These are phyloP conservation scores for Priocnemis perturbator DNA, from an alignment of 2,888 invertebrate genomes.

Conservation along the genomic window DNA sequence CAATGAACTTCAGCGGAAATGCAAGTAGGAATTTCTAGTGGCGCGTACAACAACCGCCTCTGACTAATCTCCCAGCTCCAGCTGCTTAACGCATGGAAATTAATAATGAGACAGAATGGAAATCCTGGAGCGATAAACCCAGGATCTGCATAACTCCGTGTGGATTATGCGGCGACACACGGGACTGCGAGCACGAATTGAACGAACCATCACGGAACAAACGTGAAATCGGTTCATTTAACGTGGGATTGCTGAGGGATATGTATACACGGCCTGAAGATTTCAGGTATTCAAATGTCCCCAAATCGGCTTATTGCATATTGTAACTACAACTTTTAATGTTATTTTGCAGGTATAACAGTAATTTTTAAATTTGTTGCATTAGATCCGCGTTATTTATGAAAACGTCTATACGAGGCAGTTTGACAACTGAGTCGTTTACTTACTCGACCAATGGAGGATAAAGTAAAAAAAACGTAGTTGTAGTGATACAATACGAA, in stretches of 20 bases:
- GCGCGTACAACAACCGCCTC: conserved; percentile 44
- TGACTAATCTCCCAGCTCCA: conserved; percentile 42
- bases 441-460: no score
- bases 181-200: conserved; percentile 41
- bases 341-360: no score
- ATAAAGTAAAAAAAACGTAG: no score
- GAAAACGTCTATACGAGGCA: no score
- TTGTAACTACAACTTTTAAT: no score
- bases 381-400: no score
- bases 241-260: conserved; percentile 21
- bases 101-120: conserved; percentile 59
- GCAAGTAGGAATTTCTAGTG: conserved; percentile 34
- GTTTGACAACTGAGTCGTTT: no score
- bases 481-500: no score
- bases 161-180: conserved; percentile 47
- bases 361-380: no score
- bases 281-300: no score
- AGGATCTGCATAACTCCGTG: conserved; percentile 51
- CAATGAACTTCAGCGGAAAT: conserved; percentile 40
- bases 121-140: conserved; percentile 56
- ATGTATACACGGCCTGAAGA: no score
- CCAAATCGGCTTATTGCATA: no score
- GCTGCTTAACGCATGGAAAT: conserved; percentile 58
- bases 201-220: conserved; percentile 53
- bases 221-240: conserved; percentile 48